Evolutionary conservation across 2,797 vertebrate species (phyloP), one percentile per base, ranked within the genome.

Genomic region (Lacerta agilis): DNA sequence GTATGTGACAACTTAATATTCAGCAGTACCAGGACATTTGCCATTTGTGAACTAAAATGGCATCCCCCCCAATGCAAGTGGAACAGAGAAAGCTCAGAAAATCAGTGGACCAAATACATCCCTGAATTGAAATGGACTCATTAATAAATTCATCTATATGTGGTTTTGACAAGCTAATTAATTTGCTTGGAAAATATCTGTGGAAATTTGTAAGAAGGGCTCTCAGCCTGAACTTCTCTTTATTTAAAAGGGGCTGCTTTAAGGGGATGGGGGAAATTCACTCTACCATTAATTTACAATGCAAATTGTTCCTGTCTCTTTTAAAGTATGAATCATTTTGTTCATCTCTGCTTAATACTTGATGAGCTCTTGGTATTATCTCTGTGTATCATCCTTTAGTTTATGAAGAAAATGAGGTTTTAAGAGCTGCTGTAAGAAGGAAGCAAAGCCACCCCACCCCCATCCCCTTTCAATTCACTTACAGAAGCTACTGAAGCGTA

Each of bases 141-240:
- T 49, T 11, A 92, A 87, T 4, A 20, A 3, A 41, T 4, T 18
- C 36, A 66, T 49, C 15, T 9, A 58, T 0, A 1, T 36, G 29
- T 89, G 45, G 1, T 8, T 92, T 83, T 88, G 75, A 71, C 64
- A 76, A 88, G 7, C 13, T 87, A 90, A 90, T 77, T 93, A 1
- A 86, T 79, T 41, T 83, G 20, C 33, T 25, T 64, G 25, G 87
- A 80, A 79, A 7, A 36, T 81, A 20, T 73, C 13, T 64, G 7
- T 43, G 29, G 79, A 33, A 85, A 76, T 13, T 82, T 80, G 29
- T 29, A 89, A 72, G 66, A 72, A 41, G 3, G 79, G n/a, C 33
- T 27, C 87, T 69, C 1, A 79, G 2, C 36, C 6, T 76, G 13
- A 91, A 17, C 1, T 0, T 82, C 77, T 77, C 71, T 41, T 20